Base-by-base conservation (phyloP, 1,140 invertebrate species). In the Stegodyphus mimosarum region DNA sequence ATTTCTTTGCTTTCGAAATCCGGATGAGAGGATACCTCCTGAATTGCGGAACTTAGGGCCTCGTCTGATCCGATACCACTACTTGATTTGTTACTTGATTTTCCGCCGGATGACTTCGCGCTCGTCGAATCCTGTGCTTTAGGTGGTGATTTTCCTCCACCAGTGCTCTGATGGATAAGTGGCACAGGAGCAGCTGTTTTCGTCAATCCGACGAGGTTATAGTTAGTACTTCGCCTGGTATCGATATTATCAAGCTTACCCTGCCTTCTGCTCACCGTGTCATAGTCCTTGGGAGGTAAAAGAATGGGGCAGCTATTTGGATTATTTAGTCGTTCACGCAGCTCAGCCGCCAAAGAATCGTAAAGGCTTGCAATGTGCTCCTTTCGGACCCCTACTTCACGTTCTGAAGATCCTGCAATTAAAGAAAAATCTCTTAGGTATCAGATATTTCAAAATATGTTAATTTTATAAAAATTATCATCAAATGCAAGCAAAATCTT, bases 241-340 rank as follows among this genome's bases (percentile, higher is more conserved):
- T 96, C 95, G 75, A 96, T 95, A 60, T 94, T 95, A 51, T 88
- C 87, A 13, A 91, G 81, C 67, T 91, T 96, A 1, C 96, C 96
- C 81, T 95, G 95, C 83, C 94, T 94, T 78, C 96, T 91, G 88
- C 96, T 95, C 7, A 91, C 89, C 7, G 91, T 92, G 87, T 98
- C 97, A 90, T 98, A 99, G 90, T 98, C 97, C 66, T 96, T 93
- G 0, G 97, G 97, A 2, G 97, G 97, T 74, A 97, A 89, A 52
- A 98, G 92, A 64, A 98, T 93, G 1, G 97, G 96, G 0, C 90
- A 90, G 6, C 90, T 88, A 77, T 93, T 93, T 88, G 92, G 89
- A 84, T 92, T 91, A 51, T 90, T 94, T 87, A 98, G 91, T 90
- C 98, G 97, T 86, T 95, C 95, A 87, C 96, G 93, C 64, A 98